These are phyloP conservation scores for Drosophila mercatorum DNA, from an alignment of 2,888 invertebrate species.

Conservation along the genomic window DNA sequence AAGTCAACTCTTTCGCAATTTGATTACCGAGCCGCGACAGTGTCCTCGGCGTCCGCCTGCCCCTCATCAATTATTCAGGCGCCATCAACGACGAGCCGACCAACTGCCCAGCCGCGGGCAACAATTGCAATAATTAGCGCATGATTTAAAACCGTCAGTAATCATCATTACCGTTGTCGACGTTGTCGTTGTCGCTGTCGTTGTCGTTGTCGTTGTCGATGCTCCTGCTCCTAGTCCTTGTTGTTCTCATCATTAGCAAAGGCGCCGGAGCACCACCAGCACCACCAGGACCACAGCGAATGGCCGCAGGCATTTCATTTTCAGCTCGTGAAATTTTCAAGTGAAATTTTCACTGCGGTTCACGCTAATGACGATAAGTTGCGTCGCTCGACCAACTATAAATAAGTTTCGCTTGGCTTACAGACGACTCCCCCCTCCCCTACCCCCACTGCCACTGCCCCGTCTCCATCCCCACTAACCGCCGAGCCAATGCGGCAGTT, in stretches of 20 bases:
- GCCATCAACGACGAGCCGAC: conserved; percentile 53
- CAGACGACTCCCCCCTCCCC: conserved; percentile 9
- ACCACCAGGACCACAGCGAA: conserved; percentile 20
- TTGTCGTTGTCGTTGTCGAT: conserved; percentile 30
- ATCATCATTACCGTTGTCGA: conserved; percentile 77
- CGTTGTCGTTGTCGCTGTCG: conserved; percentile 38
- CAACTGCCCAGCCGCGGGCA: conserved; percentile 45
- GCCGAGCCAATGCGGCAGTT: conserved; percentile 38
- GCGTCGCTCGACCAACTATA: conserved; percentile 69
- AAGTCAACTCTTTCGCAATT: conserved; percentile 70
- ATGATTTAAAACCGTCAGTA: conserved; percentile 81
- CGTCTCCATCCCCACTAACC: neutral
- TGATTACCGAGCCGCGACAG: conserved; percentile 60
- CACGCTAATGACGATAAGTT: conserved; percentile 78
- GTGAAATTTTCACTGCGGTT: conserved; percentile 70
- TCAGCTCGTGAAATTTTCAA: conserved; percentile 75
- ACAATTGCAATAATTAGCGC: conserved; percentile 81
- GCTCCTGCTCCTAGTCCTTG: conserved; percentile 44
- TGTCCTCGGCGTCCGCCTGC: conserved; percentile 22
- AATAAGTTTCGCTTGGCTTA: conserved; percentile 70
- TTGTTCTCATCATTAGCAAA: conserved; percentile 61
- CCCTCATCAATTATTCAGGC: conserved; percentile 77
- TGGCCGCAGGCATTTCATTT: conserved; percentile 76
- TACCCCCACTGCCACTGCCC: neutral
- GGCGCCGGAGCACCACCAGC: conserved; percentile 22